Base-by-base conservation (phyloP, 2,797 vertebrate genomes). In the Adelosebastes latens region DNA sequence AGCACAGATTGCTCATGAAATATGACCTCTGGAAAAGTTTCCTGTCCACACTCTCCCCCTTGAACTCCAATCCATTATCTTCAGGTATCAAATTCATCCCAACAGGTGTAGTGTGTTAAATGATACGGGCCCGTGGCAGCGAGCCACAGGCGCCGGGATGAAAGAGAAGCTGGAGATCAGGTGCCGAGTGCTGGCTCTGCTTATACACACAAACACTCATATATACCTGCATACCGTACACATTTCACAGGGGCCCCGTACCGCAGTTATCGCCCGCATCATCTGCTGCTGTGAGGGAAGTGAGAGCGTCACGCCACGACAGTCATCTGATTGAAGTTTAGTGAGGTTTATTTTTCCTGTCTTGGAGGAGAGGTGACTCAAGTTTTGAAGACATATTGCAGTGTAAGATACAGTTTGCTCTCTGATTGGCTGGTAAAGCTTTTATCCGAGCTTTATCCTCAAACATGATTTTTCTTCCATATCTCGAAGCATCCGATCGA, bases 1-100 rank as follows among this genome's bases (percentile, higher is more conserved):
- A 80, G 85, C 8, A 2, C 71, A 83, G 81, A 90, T 83, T 85
- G 84, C 63, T 89, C 53, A 53, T 90, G 88, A 90, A 91, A 91
- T 69, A 64, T 13, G 72, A 93, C 88, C 90, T 82, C 81, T 88
- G 86, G 84, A 89, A 89, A 92, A 88, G 83, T 91, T 90, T 85
- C 85, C 82, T 75, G 76, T 85, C 76, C 29, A 14, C 46, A 9
- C 49, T 62, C 87, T 82, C 83, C 76, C 86, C 89, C 90, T 88
- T 92, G 89, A 94, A 92, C 91, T 85, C 32, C 79, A 82, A 83
- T 88, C 90, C 91, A 92, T 93, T 90, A 93, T 88, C 82, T 79
- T 8, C 89, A 82, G 85, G 84, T 91, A 88, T 93, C 86, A 87
- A 39, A 83, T 91, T 88, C 85, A 61, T 31, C 79, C 83, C 83